Percentiles rank a stretch among this genome's conserved stretches.
phyloP scores from a whole-genome alignment of 1,140 invertebrate species.

The Drosophila melanogaster region DNA sequence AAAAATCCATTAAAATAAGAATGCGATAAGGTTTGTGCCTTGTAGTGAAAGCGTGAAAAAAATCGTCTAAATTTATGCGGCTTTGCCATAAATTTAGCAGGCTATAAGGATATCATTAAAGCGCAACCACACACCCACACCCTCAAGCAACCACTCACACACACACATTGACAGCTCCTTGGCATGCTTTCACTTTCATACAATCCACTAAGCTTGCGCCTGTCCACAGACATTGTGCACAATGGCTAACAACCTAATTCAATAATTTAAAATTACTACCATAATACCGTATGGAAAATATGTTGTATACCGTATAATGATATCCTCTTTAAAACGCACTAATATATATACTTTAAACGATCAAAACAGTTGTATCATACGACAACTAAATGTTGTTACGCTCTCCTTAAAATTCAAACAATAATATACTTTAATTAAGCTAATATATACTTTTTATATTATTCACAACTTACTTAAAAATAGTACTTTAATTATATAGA shows the following conservation, averaged over 20 bases:
- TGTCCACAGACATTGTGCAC: constrained; percentile 53
- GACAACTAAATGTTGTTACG: no score
- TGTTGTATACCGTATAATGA: no score
- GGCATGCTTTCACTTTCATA: constrained; percentile 77
- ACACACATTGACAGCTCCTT: constrained; percentile 35
- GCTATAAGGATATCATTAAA: constrained; percentile 83
- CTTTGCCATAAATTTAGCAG: constrained; percentile 80
- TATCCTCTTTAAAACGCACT: no score
- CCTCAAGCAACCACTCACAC: constrained; percentile 20
- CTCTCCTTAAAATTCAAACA: no score
- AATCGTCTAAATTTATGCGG: constrained; percentile 78
- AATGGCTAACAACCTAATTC: neutral
- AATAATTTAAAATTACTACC: neutral
- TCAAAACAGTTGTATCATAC: no score
- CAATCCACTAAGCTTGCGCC: constrained; percentile 44
- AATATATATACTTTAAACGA: no score
- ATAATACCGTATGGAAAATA: neutral
- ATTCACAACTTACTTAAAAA: neutral
- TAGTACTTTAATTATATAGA: neutral
- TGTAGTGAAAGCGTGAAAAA: constrained; percentile 79
- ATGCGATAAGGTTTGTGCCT: constrained; percentile 73
- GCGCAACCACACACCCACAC: constrained; percentile 64
- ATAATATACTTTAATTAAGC: neutral
- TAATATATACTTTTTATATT: neutral
- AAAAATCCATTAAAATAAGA: constrained; percentile 84